Conservation (phyloP, 2,797 vertebrate species). For the Hydrolagus colliei region DNA sequence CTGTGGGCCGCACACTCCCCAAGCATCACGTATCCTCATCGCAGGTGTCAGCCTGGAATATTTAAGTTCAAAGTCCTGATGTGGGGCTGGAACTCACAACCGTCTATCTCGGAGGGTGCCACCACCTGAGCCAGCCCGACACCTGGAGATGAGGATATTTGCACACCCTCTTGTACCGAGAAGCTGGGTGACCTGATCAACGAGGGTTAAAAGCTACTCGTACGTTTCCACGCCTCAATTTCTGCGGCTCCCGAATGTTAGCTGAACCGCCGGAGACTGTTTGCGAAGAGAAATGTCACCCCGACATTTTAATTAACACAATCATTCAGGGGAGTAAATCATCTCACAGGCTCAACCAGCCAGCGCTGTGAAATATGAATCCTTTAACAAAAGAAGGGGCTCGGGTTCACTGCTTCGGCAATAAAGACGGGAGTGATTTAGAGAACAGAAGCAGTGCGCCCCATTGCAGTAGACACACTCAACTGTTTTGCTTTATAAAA, state of each 20-base stretch:
- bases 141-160: background rate
- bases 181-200: no score
- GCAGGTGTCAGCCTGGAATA: no score
- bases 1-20: no score
- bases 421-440: constrained; percentile 12
- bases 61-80: no score
- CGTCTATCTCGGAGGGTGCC: no score
- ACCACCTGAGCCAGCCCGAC: no score
- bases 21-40: no score
- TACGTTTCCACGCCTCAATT: background rate
- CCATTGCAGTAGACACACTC: background rate
- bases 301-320: constrained; percentile 47
- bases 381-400: constrained; percentile 34
- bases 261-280: constrained; percentile 29
- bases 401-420: background rate
- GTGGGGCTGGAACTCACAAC: no score
- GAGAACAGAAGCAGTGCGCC: background rate
- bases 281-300: constrained; percentile 34
- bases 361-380: constrained; percentile 35
- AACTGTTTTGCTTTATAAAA: background rate
- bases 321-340: constrained; percentile 34
- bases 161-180: no score
- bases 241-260: no score
- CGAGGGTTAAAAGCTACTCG: background rate
- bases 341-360: constrained; percentile 35